Percentiles rank a stretch among this genome's conserved stretches.
Evolutionary conservation across 1,140 invertebrate species (phyloP).

Genomic region (Argopecten irradians): DNA sequence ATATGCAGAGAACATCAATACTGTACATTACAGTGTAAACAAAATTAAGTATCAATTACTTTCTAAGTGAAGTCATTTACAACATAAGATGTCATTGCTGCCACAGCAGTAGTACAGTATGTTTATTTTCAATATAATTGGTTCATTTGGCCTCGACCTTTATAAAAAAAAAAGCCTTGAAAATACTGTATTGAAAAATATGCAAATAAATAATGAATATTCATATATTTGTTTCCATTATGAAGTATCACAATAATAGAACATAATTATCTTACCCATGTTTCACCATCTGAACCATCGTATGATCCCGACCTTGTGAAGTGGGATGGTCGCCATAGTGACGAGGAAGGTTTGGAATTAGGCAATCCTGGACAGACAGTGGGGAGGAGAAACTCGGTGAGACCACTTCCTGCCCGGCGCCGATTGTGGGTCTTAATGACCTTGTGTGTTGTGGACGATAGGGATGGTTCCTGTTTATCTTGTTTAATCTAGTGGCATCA

Average conservation of each 20-base stretch:
- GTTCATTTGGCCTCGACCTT: no score
- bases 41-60: no score
- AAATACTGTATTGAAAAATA: no score
- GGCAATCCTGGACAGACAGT: conserved; percentile 39
- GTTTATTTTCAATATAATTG: no score
- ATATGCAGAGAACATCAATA: no score
- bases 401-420: not conserved
- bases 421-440: not conserved
- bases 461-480: conserved; percentile 10
- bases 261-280: conserved; percentile 30
- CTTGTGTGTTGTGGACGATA: not conserved
- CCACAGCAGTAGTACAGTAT: no score
- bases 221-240: not conserved
- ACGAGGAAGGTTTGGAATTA: conserved; percentile 5
- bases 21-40: no score
- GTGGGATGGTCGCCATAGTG: not conserved
- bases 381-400: conserved; percentile 52
- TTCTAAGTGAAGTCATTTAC: no score
- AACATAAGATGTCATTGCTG: no score
- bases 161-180: no score
- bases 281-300: conserved; percentile 38
- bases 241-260: not conserved
- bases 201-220: not conserved
- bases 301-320: conserved; percentile 38
- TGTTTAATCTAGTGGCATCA: not conserved